These are phyloP conservation scores for Parasteatoda lunata DNA, from an alignment of 2,888 invertebrate species.

Conservation along the genomic window DNA sequence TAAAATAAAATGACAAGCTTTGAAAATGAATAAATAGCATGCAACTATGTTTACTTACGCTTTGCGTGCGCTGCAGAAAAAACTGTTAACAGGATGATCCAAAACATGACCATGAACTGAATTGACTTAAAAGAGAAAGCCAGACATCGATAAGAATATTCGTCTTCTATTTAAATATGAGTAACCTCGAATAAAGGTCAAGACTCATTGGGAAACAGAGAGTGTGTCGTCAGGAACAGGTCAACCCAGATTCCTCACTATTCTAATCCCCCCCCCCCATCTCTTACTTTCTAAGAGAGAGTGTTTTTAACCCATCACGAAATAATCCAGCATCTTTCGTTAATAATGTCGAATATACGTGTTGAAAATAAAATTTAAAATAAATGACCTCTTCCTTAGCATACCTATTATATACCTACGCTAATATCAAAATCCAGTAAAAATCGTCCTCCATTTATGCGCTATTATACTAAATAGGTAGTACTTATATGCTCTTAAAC, in stretches of 20 bases:
- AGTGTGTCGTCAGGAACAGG: not conserved
- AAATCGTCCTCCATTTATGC: no score
- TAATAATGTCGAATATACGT: no score
- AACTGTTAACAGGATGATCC: conserved; percentile 14
- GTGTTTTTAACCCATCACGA: no score
- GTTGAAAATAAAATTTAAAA: no score
- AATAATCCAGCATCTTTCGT: no score
- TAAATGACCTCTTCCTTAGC: no score
- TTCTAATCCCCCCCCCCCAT: not conserved
- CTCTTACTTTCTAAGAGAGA: not conserved
- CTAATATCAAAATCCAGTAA: no score
- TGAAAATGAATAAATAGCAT: not conserved
- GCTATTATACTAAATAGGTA: no score
- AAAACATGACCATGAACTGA: conserved; percentile 8
- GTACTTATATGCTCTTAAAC: no score
- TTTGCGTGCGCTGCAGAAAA: not conserved
- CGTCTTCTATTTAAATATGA: no score
- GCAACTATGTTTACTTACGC: conserved; percentile 10
- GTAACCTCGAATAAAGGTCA: not conserved
- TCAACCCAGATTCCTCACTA: not conserved
- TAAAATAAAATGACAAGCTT: conserved; percentile 8
- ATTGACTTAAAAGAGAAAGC: not conserved
- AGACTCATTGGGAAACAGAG: not conserved
- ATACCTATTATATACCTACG: no score
- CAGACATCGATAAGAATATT: not conserved